Evolutionary conservation across 2,113 vertebrate species (phyloP), one percentile per base, ranked within the genome.

Genomic region (Prietella phreatophila): DNA sequence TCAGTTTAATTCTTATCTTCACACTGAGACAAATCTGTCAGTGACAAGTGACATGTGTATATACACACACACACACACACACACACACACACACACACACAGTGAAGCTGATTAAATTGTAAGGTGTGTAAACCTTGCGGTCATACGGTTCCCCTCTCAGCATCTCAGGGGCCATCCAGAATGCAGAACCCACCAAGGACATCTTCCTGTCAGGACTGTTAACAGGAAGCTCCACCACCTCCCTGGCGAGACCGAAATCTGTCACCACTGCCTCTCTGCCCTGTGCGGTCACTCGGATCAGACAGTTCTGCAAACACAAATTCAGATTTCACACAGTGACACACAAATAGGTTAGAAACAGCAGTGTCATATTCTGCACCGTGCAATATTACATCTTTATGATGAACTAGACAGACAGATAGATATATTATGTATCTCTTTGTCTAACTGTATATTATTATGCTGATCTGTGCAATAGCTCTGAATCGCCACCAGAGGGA

Each of bases 131-230:
- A 91, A 96, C 95, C 95, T 95, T 96, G 79, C 92, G 89, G 92
- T 95, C 93, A 8, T 96, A 96, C 0, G 93, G 95, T 78, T 96
- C 96, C 58, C 95, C 96, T 22, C 95, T 91, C 53, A 96, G 91
- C 96, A 96, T 96, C 86, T 96, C 95, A 0, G 96, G 95, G n/a
- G 95, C 96, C 95, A 96, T 96, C 96, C 96, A 96, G 91, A 95
- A 96, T 7, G 96, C 95, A 0, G 95, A 96, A 25, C 96, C 95
- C 89, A 96, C 95, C 83, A 96, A 89, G 36, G 95, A 96, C 69
- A 96, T 88, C 89, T 96, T 96, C 87, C 96, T 92, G 56, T 94
- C 94, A 0, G 90, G 93, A 27, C 92, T 90, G 85, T 93, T 93
- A n/a, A 90, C 76, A 0, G 95, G 92, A 33, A 93, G 88, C 80